Conservation (phyloP, 2,113 vertebrate genomes). For the Catharus fuscescens region DNA sequence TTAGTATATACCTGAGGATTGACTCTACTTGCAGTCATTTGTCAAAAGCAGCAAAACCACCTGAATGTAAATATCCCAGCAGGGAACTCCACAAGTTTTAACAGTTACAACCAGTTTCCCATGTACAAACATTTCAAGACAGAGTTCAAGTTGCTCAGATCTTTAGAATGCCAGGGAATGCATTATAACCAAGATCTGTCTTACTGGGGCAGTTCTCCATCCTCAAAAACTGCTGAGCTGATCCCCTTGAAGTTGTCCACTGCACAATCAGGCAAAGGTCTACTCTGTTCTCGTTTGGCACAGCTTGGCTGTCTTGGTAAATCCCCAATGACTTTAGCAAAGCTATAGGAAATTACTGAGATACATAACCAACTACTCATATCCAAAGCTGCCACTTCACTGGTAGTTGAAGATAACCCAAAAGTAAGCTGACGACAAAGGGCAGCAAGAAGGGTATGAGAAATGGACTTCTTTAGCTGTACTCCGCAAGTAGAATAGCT, state of each 20-base stretch:
- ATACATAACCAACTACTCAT: background rate
- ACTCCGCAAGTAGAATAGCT: background rate
- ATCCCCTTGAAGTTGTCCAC: background rate
- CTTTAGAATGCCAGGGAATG: background rate
- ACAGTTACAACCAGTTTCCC: background rate
- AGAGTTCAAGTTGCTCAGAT: background rate
- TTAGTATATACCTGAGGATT: background rate
- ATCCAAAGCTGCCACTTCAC: background rate
- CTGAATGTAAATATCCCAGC: background rate
- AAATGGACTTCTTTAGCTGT: background rate
- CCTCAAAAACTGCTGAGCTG: background rate
- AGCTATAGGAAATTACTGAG: background rate
- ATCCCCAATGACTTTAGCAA: background rate
- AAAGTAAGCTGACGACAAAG: background rate
- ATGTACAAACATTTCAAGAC: background rate
- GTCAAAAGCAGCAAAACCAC: background rate
- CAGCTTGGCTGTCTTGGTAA: background rate
- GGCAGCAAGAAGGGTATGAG: background rate
- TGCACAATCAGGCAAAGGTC: background rate
- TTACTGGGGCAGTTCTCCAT: background rate
- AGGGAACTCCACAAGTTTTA: background rate
- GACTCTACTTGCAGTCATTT: background rate
- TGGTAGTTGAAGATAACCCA: background rate
- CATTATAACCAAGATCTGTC: background rate
- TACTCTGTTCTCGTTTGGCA: fast-evolving